Conservation (phyloP, 2,113 vertebrate genomes). For the Leptosomus discolor region DNA sequence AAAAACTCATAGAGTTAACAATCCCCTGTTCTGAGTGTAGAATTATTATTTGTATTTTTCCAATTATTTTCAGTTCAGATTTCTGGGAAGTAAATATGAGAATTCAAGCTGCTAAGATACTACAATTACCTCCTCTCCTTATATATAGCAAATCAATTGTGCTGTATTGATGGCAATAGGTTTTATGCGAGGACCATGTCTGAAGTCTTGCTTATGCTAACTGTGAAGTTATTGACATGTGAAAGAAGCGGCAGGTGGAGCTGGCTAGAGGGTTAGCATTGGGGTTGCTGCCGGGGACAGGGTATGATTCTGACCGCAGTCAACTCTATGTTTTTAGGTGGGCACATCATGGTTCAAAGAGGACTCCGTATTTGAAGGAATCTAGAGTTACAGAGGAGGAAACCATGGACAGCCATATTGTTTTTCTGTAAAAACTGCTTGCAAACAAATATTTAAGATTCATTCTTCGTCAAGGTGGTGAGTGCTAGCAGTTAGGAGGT, state of each 20-base stretch:
- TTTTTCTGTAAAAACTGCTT: neutral
- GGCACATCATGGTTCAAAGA: neutral
- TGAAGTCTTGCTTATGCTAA: neutral
- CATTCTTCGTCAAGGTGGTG: neutral
- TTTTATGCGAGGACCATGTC: neutral
- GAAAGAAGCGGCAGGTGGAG: neutral
- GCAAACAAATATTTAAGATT: neutral
- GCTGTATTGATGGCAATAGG: neutral
- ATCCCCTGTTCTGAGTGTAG: neutral
- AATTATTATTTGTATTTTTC: neutral
- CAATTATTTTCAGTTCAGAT: neutral
- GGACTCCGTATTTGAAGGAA: neutral
- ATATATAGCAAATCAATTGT: neutral
- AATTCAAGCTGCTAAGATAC: neutral
- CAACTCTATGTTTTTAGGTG: neutral
- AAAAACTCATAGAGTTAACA: neutral
- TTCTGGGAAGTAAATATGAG: neutral
- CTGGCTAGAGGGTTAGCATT: neutral
- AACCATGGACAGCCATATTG: fast-evolving
- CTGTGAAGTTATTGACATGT: neutral
- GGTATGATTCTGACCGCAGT: neutral
- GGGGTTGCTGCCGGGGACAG: neutral
- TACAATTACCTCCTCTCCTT: neutral
- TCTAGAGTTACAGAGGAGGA: neutral
- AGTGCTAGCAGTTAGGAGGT: neutral